phyloP scores from a whole-genome alignment of 2,888 invertebrate species.

The Eremobia ochroleuca region DNA sequence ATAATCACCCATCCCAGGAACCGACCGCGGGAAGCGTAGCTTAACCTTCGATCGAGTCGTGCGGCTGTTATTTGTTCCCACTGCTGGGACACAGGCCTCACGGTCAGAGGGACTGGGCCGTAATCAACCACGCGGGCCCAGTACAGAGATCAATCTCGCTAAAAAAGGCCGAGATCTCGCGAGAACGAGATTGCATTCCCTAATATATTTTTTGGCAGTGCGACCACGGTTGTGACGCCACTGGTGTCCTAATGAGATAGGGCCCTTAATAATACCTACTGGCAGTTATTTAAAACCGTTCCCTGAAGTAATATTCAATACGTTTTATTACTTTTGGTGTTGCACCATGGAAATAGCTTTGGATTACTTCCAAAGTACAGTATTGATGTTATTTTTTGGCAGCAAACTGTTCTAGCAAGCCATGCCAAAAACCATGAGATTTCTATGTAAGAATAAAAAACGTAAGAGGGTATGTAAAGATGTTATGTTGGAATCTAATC shows the following conservation, averaged over 20 bases:
- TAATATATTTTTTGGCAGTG: too few species aligned
- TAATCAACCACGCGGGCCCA: too few species aligned
- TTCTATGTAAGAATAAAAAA: conserved; percentile 11
- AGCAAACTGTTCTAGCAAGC: conserved; percentile 24
- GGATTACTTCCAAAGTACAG: conserved; percentile 60
- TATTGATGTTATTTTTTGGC: conserved; percentile 63
- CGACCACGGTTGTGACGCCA: too few species aligned
- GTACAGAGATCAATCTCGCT: too few species aligned
- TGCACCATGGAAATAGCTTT: conserved; percentile 49
- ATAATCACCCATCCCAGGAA: neutral
- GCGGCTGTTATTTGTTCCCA: neutral
- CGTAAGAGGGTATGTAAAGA: neutral
- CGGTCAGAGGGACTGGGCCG: too few species aligned
- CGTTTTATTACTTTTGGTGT: conserved; percentile 52
- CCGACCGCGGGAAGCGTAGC: neutral
- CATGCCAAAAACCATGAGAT: conserved; percentile 58
- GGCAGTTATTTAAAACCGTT: neutral
- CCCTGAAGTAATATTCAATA: conserved; percentile 39
- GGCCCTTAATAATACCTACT: neutral
- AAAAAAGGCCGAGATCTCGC: too few species aligned
- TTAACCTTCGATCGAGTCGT: neutral
- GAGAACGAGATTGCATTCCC: too few species aligned
- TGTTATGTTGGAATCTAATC: neutral
- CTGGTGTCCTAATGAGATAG: too few species aligned
- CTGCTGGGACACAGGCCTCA: too few species aligned